A percentile compares a stretch with the other conserved stretches of the same genome.
phyloP scores from a whole-genome alignment of 2,888 invertebrate species.

The Thymelicus sylvestris region DNA sequence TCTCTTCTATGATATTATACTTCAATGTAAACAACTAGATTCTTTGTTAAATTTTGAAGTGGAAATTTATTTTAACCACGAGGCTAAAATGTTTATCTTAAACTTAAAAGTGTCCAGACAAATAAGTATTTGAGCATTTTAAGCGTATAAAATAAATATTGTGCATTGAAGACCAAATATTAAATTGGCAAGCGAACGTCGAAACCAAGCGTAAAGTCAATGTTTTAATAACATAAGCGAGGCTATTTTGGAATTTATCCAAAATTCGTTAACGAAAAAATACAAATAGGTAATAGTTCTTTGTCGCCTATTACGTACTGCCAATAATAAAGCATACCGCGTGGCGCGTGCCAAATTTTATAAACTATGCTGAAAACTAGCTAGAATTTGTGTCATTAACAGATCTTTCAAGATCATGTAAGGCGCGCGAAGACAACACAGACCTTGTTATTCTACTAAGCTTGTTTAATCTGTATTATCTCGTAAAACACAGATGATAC shows the following conservation, averaged over 20 bases:
- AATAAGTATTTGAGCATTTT: background rate
- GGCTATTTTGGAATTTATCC: slow-evolving; percentile 4
- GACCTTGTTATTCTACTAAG: background rate
- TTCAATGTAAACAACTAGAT: no score
- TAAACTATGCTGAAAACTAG: slow-evolving; percentile 15
- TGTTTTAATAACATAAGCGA: background rate
- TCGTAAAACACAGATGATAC: no score
- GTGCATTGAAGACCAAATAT: background rate
- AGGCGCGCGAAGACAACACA: background rate
- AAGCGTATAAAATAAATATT: background rate
- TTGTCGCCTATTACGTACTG: slow-evolving; percentile 5
- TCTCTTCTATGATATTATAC: no score
- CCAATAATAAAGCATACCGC: background rate
- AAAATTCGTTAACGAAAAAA: background rate
- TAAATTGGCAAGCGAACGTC: background rate
- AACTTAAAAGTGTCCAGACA: background rate
- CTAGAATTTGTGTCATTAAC: slow-evolving; percentile 29
- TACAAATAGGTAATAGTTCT: slow-evolving; percentile 6
- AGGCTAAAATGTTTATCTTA: background rate
- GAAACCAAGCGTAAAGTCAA: background rate
- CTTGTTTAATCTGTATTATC: no score
- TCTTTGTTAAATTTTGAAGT: no score
- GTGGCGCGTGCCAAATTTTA: slow-evolving; percentile 22
- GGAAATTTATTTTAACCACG: background rate
- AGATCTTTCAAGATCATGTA: slow-evolving; percentile 11